Conservation (phyloP, 2,797 vertebrate genomes). For the Mastacembelus armatus region DNA sequence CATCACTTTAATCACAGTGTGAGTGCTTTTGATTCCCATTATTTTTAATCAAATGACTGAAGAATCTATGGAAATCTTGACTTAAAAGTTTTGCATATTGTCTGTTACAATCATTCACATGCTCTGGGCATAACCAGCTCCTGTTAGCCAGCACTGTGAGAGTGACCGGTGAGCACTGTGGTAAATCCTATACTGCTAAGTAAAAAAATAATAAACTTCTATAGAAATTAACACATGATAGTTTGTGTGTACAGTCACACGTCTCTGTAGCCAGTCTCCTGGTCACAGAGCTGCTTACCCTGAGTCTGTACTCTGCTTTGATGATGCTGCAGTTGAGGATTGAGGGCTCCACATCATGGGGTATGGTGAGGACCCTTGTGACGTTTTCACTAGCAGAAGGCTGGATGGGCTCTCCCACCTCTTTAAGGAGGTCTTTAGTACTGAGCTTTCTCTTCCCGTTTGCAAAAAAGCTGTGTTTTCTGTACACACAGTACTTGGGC, state of each 20-base stretch:
- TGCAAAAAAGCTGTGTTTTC: conserved; percentile 91
- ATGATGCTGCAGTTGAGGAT: conserved; percentile 91
- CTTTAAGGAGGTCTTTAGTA: conserved; percentile 88
- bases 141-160: too few species aligned
- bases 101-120: background rate
- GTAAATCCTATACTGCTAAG: too few species aligned
- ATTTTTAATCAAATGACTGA: too few species aligned
- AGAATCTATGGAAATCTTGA: too few species aligned
- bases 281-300: conserved; percentile 86
- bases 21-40: too few species aligned
- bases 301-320: conserved; percentile 90
- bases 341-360: conserved; percentile 83
- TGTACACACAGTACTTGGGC: conserved; percentile 91
- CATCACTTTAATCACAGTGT: too few species aligned
- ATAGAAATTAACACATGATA: too few species aligned
- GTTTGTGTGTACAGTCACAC: background rate
- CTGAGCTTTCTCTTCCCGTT: conserved; percentile 84
- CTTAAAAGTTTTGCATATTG: too few species aligned
- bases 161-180: too few species aligned
- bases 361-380: conserved; percentile 87
- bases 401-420: conserved; percentile 88
- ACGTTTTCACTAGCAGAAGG: conserved; percentile 85
- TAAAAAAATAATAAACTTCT: too few species aligned
- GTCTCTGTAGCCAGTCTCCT: background rate
- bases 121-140: background rate